These are phyloP conservation scores for Lampris megalopsis DNA, from an alignment of 2,113 vertebrate species.

Conservation along the genomic window DNA sequence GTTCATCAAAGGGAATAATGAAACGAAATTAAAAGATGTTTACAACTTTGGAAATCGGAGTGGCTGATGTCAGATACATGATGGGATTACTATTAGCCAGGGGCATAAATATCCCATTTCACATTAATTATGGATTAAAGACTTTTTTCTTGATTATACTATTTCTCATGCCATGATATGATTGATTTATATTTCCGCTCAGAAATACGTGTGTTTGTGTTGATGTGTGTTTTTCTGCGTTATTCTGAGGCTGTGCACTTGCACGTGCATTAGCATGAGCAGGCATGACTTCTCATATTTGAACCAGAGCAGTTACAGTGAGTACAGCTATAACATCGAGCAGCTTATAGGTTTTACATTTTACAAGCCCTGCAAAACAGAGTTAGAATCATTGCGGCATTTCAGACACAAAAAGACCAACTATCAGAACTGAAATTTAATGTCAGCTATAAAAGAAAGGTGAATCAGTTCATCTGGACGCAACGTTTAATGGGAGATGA, in stretches of 20 bases:
- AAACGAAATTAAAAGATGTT: slow-evolving; percentile 1
- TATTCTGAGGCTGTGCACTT: too few species aligned
- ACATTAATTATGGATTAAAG: slow-evolving; percentile 47
- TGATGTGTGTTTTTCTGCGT: not conserved
- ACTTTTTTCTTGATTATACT: slow-evolving; percentile 12
- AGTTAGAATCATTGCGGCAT: slow-evolving; percentile 22
- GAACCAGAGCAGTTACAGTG: too few species aligned
- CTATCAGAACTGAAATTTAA: not conserved
- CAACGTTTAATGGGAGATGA: too few species aligned
- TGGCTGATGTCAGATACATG: slow-evolving; percentile 23
- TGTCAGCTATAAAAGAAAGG: too few species aligned
- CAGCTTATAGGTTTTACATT: too few species aligned
- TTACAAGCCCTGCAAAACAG: not conserved
- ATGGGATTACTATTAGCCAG: slow-evolving; percentile 5
- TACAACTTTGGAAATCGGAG: slow-evolving; percentile 12
- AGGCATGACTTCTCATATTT: too few species aligned
- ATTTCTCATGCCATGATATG: not conserved
- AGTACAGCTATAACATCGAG: too few species aligned
- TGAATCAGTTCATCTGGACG: too few species aligned
- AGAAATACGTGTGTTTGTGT: slow-evolving; percentile 18
- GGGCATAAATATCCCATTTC: slow-evolving; percentile 15
- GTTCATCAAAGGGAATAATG: slow-evolving; percentile 60
- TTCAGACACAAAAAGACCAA: not conserved
- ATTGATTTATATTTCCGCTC: slow-evolving; percentile 22
- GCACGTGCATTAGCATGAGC: too few species aligned